These are phyloP conservation scores for Luffia ferchaultella DNA, from an alignment of 2,888 invertebrate genomes.

Conservation along the genomic window DNA sequence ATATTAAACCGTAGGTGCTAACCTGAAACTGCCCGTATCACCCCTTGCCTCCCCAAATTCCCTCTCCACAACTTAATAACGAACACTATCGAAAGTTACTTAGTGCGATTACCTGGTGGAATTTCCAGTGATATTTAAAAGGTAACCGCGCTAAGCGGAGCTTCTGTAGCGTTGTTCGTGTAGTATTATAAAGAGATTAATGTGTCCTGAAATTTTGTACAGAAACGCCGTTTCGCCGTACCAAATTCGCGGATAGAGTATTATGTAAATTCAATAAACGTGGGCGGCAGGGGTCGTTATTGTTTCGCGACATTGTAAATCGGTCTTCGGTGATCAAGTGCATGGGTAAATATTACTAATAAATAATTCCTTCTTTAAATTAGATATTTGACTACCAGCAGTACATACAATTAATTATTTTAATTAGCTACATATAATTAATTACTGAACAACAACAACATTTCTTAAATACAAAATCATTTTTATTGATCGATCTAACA, in stretches of 20 bases:
- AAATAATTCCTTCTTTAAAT: too few species aligned
- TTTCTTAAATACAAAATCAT: too few species aligned
- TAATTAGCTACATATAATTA: too few species aligned
- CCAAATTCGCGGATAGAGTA: conserved; percentile 26
- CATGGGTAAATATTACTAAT: too few species aligned
- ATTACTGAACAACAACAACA: too few species aligned
- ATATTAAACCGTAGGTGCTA: conserved; percentile 58
- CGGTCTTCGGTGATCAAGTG: too few species aligned
- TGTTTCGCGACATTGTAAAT: conserved; percentile 24
- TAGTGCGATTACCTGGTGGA: conserved; percentile 31
- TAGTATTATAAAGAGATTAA: conserved; percentile 44
- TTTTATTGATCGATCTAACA: too few species aligned
- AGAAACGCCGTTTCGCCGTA: conserved; percentile 12
- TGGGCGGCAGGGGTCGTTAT: neutral
- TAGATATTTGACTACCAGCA: too few species aligned
- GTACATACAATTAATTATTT: conserved; percentile 13
- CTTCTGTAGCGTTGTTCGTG: conserved; percentile 19
- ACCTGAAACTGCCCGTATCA: conserved; percentile 31
- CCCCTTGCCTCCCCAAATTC: conserved; percentile 19
- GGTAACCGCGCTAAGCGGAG: conserved; percentile 21
- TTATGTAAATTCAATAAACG: conserved; percentile 45
- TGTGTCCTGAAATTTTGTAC: conserved; percentile 41
- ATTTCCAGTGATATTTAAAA: conserved; percentile 31
- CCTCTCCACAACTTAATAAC: conserved; percentile 24
- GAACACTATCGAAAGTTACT: conserved; percentile 56